A percentile compares a stretch with the other conserved stretches of the same genome.
These are phyloP conservation scores for Arion vulgaris DNA, from an alignment of 1,140 invertebrate genomes.

Conservation along the genomic window DNA sequence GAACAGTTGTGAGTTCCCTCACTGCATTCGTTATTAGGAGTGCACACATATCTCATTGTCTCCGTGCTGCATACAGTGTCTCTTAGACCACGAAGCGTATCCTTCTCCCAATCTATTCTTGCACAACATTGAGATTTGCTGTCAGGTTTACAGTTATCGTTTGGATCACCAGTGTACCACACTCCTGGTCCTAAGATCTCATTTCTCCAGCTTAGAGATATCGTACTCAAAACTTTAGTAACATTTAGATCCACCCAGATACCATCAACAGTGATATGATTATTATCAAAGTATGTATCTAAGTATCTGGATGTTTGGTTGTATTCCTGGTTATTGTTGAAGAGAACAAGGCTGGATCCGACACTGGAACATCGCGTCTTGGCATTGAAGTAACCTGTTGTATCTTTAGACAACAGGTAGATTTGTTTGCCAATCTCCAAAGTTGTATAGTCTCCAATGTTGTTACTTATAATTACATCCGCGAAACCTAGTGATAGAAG, in stretches of 20 bases:
- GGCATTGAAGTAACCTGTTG: background rate
- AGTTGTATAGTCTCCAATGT: background rate
- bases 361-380: background rate
- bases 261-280: background rate
- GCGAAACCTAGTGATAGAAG: background rate
- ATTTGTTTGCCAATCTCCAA: background rate
- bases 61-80: background rate
- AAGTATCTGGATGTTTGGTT: background rate
- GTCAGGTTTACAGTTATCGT: background rate
- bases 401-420: background rate
- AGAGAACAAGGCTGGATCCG: background rate
- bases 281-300: background rate
- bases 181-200: background rate
- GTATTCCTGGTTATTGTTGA: slow-evolving; percentile 4
- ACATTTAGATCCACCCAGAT: background rate
- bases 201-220: background rate
- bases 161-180: background rate
- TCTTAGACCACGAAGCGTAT: background rate
- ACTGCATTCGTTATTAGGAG: background rate
- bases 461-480: background rate
- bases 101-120: background rate
- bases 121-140: background rate
- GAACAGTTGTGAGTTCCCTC: background rate
- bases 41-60: background rate
- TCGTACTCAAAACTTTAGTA: background rate